phyloP scores from a whole-genome alignment of 92 coral and sea anemone genomes.

The Parazoanthus darwini region DNA sequence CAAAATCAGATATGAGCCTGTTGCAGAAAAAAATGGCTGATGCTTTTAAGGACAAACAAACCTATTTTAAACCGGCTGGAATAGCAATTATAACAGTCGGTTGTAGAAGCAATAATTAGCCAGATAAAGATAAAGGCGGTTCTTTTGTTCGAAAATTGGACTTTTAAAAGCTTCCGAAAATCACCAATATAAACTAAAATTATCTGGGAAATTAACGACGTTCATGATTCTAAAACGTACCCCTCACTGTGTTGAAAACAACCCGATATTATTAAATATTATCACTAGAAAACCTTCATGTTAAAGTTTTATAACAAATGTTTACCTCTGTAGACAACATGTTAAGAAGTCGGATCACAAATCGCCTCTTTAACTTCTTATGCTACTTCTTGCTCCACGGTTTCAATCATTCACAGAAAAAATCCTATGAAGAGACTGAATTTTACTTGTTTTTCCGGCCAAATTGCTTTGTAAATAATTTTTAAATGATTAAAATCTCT shows the following conservation, averaged over 20 bases:
- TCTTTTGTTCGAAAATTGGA: not conserved
- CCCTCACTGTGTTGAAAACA: not conserved
- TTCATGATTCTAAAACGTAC: not conserved
- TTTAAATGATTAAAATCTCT: not conserved
- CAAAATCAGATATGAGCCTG: no score
- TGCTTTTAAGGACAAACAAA: not conserved
- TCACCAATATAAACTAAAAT: not conserved
- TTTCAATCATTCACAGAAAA: not conserved
- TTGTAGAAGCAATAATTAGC: not conserved
- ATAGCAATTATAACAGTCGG: not conserved
- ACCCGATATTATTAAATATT: not conserved
- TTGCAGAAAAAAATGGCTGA: not conserved
- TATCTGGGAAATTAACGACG: slow-evolving; percentile 1
- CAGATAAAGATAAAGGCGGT: not conserved
- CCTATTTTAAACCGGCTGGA: not conserved
- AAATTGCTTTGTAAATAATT: not conserved
- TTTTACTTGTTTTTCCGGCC: not conserved
- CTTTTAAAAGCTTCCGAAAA: not conserved
- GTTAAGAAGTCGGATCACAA: not conserved
- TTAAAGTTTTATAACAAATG: no score
- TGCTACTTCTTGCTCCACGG: not conserved
- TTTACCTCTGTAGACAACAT: no score
- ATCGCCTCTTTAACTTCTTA: not conserved
- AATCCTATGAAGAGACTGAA: not conserved
- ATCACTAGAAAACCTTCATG: not conserved